Evolutionary conservation across 2,113 vertebrate genomes (phyloP).

Genomic region (Tympanuchus pallidicinctus): DNA sequence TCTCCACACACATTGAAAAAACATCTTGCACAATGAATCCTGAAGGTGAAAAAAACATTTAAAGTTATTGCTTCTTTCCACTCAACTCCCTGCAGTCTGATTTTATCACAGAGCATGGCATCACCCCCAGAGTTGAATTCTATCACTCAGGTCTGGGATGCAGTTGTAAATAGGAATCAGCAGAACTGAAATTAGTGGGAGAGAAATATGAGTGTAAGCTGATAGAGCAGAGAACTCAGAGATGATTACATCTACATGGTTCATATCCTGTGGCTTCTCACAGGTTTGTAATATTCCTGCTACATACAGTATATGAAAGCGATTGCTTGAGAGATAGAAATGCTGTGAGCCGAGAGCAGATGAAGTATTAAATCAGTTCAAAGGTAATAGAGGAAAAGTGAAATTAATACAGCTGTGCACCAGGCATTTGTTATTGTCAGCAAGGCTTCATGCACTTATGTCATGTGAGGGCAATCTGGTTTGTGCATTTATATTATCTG

Average conservation of each 20-base stretch:
- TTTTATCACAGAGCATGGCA: background rate
- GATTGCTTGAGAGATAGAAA: background rate
- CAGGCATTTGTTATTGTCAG: background rate
- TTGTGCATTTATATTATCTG: background rate
- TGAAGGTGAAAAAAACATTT: background rate
- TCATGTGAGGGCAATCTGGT: background rate
- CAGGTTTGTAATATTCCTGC: background rate
- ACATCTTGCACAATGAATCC: background rate
- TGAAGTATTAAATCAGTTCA: background rate
- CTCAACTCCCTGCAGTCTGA: fast-evolving
- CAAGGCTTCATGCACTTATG: background rate
- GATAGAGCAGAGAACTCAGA: background rate
- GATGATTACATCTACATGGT: background rate
- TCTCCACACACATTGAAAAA: background rate
- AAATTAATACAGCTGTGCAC: background rate
- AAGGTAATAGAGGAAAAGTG: background rate
- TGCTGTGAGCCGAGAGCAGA: background rate
- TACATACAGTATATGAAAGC: background rate
- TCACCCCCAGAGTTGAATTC: background rate
- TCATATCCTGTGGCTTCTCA: background rate
- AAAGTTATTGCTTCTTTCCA: background rate
- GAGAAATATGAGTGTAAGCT: background rate
- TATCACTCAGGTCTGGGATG: background rate
- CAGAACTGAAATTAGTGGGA: background rate
- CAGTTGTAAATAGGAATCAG: background rate